phyloP scores from a whole-genome alignment of 2,888 invertebrate species.

The Falcaria lacertinaria region DNA sequence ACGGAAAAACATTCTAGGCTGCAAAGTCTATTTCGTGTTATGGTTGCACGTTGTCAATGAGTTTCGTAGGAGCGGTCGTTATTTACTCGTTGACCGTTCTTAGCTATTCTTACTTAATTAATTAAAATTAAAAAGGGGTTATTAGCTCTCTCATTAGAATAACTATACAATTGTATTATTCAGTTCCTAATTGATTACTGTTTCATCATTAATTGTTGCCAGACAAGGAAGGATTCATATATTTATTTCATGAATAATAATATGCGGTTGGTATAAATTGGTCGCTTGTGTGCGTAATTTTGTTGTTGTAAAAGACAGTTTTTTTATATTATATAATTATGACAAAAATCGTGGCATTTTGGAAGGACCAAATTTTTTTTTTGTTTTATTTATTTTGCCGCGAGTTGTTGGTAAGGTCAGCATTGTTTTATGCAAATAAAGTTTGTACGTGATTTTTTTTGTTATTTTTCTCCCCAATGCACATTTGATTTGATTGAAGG shows the following conservation, averaged over 20 bases:
- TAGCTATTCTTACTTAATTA: too few species aligned
- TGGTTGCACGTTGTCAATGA: too few species aligned
- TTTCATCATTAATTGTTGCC: conserved; percentile 28
- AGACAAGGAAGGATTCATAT: too few species aligned
- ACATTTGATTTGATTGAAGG: too few species aligned
- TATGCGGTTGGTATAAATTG: too few species aligned
- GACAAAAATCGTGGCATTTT: conserved; percentile 15
- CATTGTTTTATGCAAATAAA: conserved; percentile 56
- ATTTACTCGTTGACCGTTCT: too few species aligned
- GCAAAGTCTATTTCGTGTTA: too few species aligned
- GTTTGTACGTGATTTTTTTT: conserved; percentile 44
- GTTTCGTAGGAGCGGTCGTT: too few species aligned
- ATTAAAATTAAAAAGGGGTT: too few species aligned
- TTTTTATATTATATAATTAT: conserved; percentile 16
- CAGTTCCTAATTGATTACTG: conserved; percentile 13
- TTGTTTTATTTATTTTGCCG: conserved; percentile 34
- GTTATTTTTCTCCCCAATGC: conserved; percentile 29
- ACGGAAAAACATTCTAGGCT: too few species aligned
- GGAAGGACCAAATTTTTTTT: conserved; percentile 35
- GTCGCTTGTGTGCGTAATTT: neutral
- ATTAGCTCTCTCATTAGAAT: neutral
- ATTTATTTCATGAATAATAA: neutral
- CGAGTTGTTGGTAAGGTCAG: conserved; percentile 28
- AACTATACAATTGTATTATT: conserved; percentile 9
- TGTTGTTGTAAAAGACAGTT: conserved; percentile 17